Percentiles rank a stretch among this genome's conserved stretches.
These are phyloP conservation scores for Neodiprion fabricii DNA, from an alignment of 1,140 invertebrate genomes.

Conservation along the genomic window DNA sequence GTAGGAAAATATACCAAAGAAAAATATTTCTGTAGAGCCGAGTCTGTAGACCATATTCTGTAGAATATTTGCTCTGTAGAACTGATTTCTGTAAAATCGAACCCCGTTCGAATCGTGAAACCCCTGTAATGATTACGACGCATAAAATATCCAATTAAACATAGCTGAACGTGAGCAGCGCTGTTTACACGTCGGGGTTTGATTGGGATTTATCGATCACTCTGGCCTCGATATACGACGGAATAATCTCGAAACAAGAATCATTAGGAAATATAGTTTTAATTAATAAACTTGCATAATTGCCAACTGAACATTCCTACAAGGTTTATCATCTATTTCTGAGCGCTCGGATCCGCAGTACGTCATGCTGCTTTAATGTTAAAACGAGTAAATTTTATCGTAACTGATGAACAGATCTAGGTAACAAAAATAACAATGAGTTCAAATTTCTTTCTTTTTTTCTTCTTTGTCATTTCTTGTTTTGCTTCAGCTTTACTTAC, in stretches of 20 bases:
- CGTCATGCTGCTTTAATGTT: not conserved
- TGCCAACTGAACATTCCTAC: not conserved
- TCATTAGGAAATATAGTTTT: conserved; percentile 2
- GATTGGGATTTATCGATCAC: not conserved
- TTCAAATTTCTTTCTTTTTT: not conserved
- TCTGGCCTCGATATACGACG: not conserved
- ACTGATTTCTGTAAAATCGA: too few species aligned
- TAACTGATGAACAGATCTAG: not conserved
- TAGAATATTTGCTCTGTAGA: too few species aligned
- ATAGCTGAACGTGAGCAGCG: too few species aligned
- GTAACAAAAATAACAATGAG: not conserved
- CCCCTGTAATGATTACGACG: too few species aligned
- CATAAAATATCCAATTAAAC: too few species aligned
- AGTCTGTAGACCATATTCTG: too few species aligned
- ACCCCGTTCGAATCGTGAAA: too few species aligned
- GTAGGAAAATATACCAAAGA: too few species aligned
- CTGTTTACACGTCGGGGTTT: too few species aligned
- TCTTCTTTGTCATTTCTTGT: not conserved
- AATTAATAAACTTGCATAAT: not conserved
- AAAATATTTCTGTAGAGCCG: too few species aligned
- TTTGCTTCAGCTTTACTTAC: not conserved
- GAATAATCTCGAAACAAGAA: not conserved
- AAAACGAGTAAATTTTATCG: not conserved
- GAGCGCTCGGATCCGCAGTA: not conserved
- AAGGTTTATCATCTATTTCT: not conserved